Evolutionary conservation across 2,113 vertebrate species (phyloP), one percentile per base, ranked within the genome.

Genomic region (Caloenas nicobarica): DNA sequence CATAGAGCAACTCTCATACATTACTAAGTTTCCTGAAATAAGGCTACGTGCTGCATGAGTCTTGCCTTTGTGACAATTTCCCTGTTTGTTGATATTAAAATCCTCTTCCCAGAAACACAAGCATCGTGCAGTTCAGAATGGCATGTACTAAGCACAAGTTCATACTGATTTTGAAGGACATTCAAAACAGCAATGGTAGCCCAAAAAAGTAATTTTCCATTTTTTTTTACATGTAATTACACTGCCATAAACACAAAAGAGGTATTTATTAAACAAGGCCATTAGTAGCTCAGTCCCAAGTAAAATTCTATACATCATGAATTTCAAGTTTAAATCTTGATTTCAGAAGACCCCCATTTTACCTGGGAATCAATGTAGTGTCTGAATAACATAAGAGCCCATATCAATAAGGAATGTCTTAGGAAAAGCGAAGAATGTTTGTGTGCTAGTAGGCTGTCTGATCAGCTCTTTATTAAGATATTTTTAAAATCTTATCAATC

Each of bases 81-180:
- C 22, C 16, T 81, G 80, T 88, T 94, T 93, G 86, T 79, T 97
- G 89, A 87, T 72, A 80, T 48, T 69, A 92, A 78, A 96, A 90
- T 64, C 26, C 33, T 68, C 60, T 91, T 96, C 93, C 91, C 83
- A 91, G 83, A 54, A 78, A 31, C 50, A 11, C 7, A 65, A 89
- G 15, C 53, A 68, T 83, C 22, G 23, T 10, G 26, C 68, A 74
- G 38, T 53, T 89, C 86, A 86, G 83, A 92, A 71, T 53, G 31
- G 54, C 79, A 93, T 0, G 5, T 56, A 90, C 69, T 38, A 56
- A 90, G 16, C 48, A 74, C 24, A 88, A 61, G 46, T 71, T 48
- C 51, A 40, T 36, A 16, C 24, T 73, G 46, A 25, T 74, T 81
- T 81, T 50, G 60, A 70, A 91, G 7, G 38, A 44, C 44, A 26